These are phyloP conservation scores for Isichthys henryi DNA, from an alignment of 2,113 vertebrate species.

Conservation along the genomic window DNA sequence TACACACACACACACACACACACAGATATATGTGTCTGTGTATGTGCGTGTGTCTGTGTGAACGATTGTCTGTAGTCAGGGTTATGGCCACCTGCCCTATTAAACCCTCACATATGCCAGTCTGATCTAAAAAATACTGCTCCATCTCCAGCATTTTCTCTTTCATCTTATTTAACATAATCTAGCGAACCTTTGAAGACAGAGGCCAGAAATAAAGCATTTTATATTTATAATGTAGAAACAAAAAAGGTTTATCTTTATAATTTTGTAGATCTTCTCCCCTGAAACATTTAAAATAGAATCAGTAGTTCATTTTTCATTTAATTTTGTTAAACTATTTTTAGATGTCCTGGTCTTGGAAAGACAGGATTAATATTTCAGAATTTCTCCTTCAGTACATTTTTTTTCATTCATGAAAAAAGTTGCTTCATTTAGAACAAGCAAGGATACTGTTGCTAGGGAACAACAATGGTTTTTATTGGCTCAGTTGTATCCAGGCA, in stretches of 20 bases:
- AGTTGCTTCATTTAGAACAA: constrained; percentile 32
- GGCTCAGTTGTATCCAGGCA: constrained; percentile 69
- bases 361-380: constrained; percentile 25
- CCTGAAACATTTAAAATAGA: background rate
- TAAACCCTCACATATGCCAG: background rate
- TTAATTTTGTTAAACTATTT: constrained; percentile 13
- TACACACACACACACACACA: too few species aligned
- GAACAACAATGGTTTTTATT: constrained; percentile 70
- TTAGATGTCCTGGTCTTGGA: constrained; percentile 34
- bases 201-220: background rate
- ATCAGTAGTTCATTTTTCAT: constrained; percentile 3
- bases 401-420: background rate
- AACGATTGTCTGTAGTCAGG: background rate
- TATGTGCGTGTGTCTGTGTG: background rate
- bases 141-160: background rate
- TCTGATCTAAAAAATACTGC: background rate
- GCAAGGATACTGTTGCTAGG: constrained; percentile 70
- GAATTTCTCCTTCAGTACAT: background rate
- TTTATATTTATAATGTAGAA: background rate
- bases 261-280: background rate
- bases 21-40: background rate
- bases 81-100: background rate
- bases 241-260: background rate
- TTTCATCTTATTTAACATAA: background rate
- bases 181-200: background rate